Conservation (phyloP, 2,797 vertebrate genomes). For the Microctenopoma lineatum region DNA sequence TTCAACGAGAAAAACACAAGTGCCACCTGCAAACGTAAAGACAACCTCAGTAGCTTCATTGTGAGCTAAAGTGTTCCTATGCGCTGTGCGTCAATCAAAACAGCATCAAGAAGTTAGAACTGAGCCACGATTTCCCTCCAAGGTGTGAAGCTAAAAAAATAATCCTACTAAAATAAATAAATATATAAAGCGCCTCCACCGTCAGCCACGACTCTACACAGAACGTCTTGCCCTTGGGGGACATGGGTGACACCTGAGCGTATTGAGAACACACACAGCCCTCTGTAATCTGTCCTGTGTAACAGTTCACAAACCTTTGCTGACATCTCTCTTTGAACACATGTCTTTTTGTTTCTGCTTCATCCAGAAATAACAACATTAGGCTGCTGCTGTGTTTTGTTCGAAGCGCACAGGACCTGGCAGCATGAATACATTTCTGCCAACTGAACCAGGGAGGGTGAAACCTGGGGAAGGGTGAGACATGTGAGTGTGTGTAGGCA, state of each 20-base stretch:
- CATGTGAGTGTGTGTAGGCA: neutral
- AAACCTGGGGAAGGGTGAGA: neutral
- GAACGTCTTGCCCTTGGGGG: conserved; percentile 52
- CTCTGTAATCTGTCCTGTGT: conserved; percentile 48
- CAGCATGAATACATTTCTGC: conserved; percentile 69
- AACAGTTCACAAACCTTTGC: conserved; percentile 56
- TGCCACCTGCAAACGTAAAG: conserved; percentile 10
- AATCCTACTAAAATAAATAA: conserved; percentile 42
- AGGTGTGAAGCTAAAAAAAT: conserved; percentile 49
- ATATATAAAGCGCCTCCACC: conserved; percentile 28
- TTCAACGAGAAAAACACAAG: conserved; percentile 58
- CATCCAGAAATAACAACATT: conserved; percentile 64
- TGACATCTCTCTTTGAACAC: conserved; percentile 63
- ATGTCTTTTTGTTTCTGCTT: conserved; percentile 46
- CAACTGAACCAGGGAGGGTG: conserved; percentile 23
- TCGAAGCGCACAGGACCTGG: conserved; percentile 32
- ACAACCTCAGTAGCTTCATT: neutral
- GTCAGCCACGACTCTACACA: conserved; percentile 9
- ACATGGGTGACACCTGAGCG: conserved; percentile 23
- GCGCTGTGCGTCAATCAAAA: conserved; percentile 40
- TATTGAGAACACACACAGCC: conserved; percentile 24
- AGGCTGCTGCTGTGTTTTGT: conserved; percentile 50
- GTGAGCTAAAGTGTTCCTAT: conserved; percentile 14
- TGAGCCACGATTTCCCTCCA: conserved; percentile 35
- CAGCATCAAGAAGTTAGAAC: conserved; percentile 25